Percentiles rank a stretch among this genome's conserved stretches.
Conservation (phyloP, 2,797 vertebrate species). For the Sebastes iracundus region DNA sequence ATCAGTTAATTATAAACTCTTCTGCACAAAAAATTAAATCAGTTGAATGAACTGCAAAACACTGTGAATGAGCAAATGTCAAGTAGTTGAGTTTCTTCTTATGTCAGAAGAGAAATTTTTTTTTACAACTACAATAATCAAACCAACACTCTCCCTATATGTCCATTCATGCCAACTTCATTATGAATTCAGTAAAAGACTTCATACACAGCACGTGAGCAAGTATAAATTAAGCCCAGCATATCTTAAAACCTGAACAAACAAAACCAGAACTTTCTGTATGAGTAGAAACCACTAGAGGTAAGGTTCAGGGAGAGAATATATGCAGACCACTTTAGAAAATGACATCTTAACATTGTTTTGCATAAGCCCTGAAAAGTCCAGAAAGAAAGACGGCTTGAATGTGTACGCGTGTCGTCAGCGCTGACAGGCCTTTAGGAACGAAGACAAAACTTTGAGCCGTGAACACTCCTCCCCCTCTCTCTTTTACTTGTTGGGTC, state of each 20-base stretch:
- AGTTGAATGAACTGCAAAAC: too few relatives aligned
- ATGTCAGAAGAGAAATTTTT: background rate
- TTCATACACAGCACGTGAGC: too few relatives aligned
- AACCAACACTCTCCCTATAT: background rate
- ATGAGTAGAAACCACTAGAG: background rate
- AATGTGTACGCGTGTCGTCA: slow-evolving; percentile 26
- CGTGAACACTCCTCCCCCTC: slow-evolving; percentile 26
- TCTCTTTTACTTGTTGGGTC: slow-evolving; percentile 51
- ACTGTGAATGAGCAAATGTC: too few relatives aligned
- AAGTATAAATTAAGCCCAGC: too few relatives aligned
- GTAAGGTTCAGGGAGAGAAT: background rate
- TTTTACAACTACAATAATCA: background rate
- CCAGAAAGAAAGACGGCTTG: slow-evolving; percentile 34
- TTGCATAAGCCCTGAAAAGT: slow-evolving; percentile 58
- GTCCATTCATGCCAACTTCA: background rate
- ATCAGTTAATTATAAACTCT: too few relatives aligned
- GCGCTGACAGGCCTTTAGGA: slow-evolving; percentile 61
- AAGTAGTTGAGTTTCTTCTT: too few relatives aligned
- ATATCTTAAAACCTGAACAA: background rate
- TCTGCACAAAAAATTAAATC: too few relatives aligned
- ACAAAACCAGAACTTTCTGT: background rate
- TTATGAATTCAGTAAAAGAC: background rate
- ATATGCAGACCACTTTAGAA: slow-evolving; percentile 8
- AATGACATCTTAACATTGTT: slow-evolving; percentile 36
- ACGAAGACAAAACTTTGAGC: slow-evolving; percentile 52